A percentile compares a stretch with the other conserved stretches of the same genome.
Conservation (phyloP, 2,888 invertebrate species). For the Antheraea assamensis region DNA sequence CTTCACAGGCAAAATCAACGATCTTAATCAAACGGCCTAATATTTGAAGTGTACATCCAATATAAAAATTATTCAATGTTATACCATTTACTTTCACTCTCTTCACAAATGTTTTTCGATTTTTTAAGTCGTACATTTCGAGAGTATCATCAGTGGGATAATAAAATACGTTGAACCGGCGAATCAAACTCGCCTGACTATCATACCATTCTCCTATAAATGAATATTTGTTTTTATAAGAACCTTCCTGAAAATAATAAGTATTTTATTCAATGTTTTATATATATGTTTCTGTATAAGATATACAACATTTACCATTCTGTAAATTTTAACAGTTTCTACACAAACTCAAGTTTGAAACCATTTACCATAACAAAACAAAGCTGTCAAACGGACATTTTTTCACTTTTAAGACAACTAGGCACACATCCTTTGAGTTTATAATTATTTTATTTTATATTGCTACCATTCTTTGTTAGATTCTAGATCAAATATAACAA, state of each 20-base stretch:
- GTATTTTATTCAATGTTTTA: background rate
- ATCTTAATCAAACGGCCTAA: constrained; percentile 89
- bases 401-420: background rate
- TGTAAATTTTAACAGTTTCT: background rate
- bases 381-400: background rate
- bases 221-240: constrained; percentile 79
- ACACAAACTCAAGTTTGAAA: background rate
- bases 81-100: constrained; percentile 86
- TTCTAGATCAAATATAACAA: no score
- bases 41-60: constrained; percentile 87
- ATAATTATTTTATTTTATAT: background rate
- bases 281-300: background rate
- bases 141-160: constrained; percentile 89
- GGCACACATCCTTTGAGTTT: background rate
- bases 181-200: constrained; percentile 86
- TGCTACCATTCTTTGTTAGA: no score
- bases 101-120: constrained; percentile 84
- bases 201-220: constrained; percentile 95
- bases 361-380: background rate
- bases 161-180: constrained; percentile 89
- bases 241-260: constrained; percentile 59
- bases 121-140: constrained; percentile 89
- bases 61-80: constrained; percentile 85
- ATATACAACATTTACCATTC: background rate
- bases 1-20: constrained; percentile 86